Base-by-base conservation (phyloP, 2,797 vertebrate genomes). In the Sphenopsis melanotis region DNA sequence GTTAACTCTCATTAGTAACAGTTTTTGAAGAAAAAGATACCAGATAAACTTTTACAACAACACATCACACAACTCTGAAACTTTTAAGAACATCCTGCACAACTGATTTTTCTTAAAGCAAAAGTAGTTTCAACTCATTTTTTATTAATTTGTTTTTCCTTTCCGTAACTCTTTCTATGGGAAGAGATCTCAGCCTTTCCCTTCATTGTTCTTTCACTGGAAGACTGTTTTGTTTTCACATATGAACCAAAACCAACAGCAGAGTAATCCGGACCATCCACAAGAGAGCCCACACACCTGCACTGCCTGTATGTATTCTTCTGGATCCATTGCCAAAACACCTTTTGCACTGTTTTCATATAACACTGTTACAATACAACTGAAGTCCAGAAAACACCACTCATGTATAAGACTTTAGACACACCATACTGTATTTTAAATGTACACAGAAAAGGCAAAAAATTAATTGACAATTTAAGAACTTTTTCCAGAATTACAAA, bases 41-140 rank as follows among this genome's bases (percentile, higher is more conserved):
- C 32, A 46, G n/a, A 74, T 46, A 30, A 68, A 19, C 20, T 66
- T 29, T 77, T 63, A 52, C 22, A 64, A 55, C 10, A 63, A 39
- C 2, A 17, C 0, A 1, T n/a, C 42, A 47, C 26, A 49, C 24
- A 87, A 52, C 29, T 74, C 3, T 10, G 12, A 80, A 65, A 78
- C 50, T 71, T 60, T n/a, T 29, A 86, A 56, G 32, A 90, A 60
- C 37, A 88, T 5, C 34, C 13, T 11, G 15, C 12, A 46, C n/a
- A 89, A 77, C 21, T 23, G 7, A 83, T 32, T 70, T 53, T 69
- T 87, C 74, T 65, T 81, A 68, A 88, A 78, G 65, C 61, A 68
- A 68, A 0, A 52, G 15, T 10, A 71, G 41, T 53, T 86, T 49
- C 37, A 83, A 61, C 9, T 60, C 4, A n/a, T 21, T 90, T 88